Evolutionary conservation across 2,797 vertebrate genomes (phyloP).

Genomic region (Holocentrus rufus): DNA sequence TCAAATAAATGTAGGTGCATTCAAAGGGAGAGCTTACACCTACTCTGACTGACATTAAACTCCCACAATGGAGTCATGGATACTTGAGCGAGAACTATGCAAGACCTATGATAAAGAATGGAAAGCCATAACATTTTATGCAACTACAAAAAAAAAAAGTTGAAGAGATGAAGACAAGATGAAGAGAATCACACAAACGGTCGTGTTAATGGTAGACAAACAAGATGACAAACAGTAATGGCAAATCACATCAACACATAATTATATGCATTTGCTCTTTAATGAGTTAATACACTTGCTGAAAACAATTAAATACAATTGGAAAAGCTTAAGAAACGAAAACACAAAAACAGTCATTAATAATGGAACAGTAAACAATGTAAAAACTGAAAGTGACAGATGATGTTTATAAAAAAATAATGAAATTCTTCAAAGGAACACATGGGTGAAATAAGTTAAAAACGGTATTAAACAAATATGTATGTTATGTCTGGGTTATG

Average conservation of each 20-base stretch:
- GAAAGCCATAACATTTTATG: neutral
- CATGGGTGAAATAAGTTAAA: conserved; percentile 15
- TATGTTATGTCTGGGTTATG: conserved; percentile 23
- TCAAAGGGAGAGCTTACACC: conserved; percentile 51
- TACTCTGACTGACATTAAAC: conserved; percentile 67
- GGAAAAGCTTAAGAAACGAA: conserved; percentile 31
- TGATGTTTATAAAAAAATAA: conserved; percentile 13
- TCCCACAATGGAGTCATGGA: conserved; percentile 55
- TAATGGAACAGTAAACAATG: conserved; percentile 40
- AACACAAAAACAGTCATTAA: conserved; percentile 20
- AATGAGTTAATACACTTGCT: conserved; percentile 67
- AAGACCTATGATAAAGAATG: conserved; percentile 24
- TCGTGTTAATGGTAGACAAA: conserved; percentile 20
- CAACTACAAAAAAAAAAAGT: conserved; percentile 4
- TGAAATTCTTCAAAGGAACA: conserved; percentile 9
- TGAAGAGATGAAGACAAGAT: neutral
- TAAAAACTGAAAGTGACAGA: conserved; percentile 32
- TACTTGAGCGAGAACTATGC: conserved; percentile 29
- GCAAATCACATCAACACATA: conserved; percentile 65
- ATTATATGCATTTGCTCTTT: conserved; percentile 66
- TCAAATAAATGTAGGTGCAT: conserved; percentile 52
- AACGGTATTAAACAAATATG: conserved; percentile 26
- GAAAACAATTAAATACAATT: conserved; percentile 44
- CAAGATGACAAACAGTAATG: conserved; percentile 30
- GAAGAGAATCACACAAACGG: neutral